Base-by-base conservation (phyloP, 2,888 invertebrate species). In the Drosophila macrospina region DNA sequence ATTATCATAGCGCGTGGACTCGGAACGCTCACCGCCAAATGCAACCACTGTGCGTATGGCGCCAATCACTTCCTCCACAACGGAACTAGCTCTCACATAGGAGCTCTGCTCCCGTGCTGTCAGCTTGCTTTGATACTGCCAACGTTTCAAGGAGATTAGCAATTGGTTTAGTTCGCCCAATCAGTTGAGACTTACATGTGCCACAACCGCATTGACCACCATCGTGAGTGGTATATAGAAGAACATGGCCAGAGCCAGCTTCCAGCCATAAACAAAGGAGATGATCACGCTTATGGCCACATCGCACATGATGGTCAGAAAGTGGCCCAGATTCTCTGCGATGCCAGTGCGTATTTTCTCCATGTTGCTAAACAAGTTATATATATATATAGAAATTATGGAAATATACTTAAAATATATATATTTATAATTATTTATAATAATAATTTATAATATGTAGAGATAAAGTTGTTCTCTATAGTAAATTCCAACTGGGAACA, bases 271-370 rank as follows among this genome's bases (percentile, higher is more conserved):
- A 0, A 93, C 90, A 86, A 97, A 95, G 0, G 97, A 96, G 45
- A 96, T 94, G 3, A 78, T 60, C 0, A 91, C 74, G n/a, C 85
- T 80, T 4, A 90, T 72, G 3, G 80, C 4, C n/a, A 86, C 78
- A 36, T 87, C 81, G 1, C 95, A 93, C 71, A 95, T 92, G 72
- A 96, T 72, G 88, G 95, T 95, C 0, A 95, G 91, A 81, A 96
- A 94, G 89, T 96, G 95, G 0, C 96, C 95, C 15, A 96, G 93
- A 92, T 97, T 97, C 91, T 97, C 97, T 0, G 96, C 96, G 10
- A 97, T 96, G 1, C 97, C 97, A 78, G 96, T 96, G 70, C 96
- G 95, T 85, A 96, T 95, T 90, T 95, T 95, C 74, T 95, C 95
- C 75, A 96, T 93, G 89, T 96, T 96, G 89, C 96, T 96, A 88